A percentile compares a stretch with the other conserved stretches of the same genome.
phyloP scores from a whole-genome alignment of 1,140 invertebrate genomes.

The Drosophila kohkoa region DNA sequence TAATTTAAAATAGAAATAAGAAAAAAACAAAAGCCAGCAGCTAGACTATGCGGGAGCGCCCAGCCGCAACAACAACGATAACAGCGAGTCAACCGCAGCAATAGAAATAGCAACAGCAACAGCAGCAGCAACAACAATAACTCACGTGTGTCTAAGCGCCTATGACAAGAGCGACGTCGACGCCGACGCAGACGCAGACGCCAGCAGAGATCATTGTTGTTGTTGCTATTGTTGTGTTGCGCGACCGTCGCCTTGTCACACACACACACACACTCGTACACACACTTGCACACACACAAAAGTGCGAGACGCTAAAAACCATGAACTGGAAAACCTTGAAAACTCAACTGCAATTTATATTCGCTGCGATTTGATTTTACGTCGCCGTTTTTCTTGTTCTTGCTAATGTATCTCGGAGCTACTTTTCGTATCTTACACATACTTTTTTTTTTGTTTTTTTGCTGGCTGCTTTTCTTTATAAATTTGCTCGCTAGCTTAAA shows the following conservation, averaged over 20 bases:
- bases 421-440: constrained; percentile 14
- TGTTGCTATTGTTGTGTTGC: constrained; percentile 24
- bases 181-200: constrained; percentile 52
- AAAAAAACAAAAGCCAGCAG: constrained; percentile 20
- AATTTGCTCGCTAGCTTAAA: neutral
- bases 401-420: constrained; percentile 14
- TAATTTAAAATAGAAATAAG: constrained; percentile 16
- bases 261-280: constrained; percentile 23
- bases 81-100: constrained; percentile 19
- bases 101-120: neutral
- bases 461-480: neutral
- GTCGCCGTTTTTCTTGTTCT: constrained; percentile 24
- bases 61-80: constrained; percentile 34
- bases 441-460: constrained; percentile 9
- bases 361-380: constrained; percentile 59
- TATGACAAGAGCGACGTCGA: constrained; percentile 36
- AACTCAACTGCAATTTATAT: constrained; percentile 74
- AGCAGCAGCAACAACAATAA: constrained; percentile 40
- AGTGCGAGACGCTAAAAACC: constrained; percentile 55
- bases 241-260: constrained; percentile 55
- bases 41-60: constrained; percentile 53
- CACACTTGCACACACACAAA: neutral
- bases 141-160: constrained; percentile 72
- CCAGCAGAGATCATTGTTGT: constrained; percentile 67
- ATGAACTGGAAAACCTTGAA: constrained; percentile 83